Conservation (phyloP, 2,888 invertebrate genomes). For the Xestia ashworthii region DNA sequence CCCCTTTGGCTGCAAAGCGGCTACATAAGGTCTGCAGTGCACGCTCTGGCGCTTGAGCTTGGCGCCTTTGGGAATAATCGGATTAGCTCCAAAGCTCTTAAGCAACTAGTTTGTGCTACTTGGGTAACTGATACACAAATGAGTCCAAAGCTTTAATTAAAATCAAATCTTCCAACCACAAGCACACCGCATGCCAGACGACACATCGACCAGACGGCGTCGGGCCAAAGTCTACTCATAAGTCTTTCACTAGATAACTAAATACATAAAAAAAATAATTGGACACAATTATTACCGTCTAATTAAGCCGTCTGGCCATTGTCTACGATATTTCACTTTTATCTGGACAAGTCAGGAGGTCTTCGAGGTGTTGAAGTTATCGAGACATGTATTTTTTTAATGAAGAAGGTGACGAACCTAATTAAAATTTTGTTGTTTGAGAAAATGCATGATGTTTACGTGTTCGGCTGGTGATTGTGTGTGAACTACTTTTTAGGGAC, state of each 20-base stretch:
- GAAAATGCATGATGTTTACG: neutral
- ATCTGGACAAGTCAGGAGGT: constrained; percentile 48
- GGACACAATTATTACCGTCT: constrained; percentile 24
- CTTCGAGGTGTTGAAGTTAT: constrained; percentile 40
- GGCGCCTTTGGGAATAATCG: too few relatives aligned
- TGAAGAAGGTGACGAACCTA: constrained; percentile 7
- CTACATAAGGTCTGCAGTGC: too few relatives aligned
- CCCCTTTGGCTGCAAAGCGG: too few relatives aligned
- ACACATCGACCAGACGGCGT: neutral
- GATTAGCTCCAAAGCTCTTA: too few relatives aligned
- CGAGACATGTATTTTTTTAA: constrained; percentile 23
- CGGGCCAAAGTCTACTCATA: constrained; percentile 42
- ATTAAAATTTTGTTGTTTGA: neutral
- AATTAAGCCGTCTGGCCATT: constrained; percentile 54
- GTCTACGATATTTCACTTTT: constrained; percentile 45
- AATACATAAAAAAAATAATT: constrained; percentile 40
- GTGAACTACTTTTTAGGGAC: neutral
- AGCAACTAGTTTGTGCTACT: too few relatives aligned
- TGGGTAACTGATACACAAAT: neutral
- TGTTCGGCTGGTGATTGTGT: neutral
- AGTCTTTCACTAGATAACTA: constrained; percentile 34
- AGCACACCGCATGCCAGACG: constrained; percentile 15
- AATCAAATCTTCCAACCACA: constrained; percentile 28
- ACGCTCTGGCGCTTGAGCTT: too few relatives aligned
- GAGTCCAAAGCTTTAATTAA: neutral